Evolutionary conservation across 2,797 vertebrate genomes (phyloP), one percentile per base, ranked within the genome.

Genomic region (Rhinoraja longicauda): DNA sequence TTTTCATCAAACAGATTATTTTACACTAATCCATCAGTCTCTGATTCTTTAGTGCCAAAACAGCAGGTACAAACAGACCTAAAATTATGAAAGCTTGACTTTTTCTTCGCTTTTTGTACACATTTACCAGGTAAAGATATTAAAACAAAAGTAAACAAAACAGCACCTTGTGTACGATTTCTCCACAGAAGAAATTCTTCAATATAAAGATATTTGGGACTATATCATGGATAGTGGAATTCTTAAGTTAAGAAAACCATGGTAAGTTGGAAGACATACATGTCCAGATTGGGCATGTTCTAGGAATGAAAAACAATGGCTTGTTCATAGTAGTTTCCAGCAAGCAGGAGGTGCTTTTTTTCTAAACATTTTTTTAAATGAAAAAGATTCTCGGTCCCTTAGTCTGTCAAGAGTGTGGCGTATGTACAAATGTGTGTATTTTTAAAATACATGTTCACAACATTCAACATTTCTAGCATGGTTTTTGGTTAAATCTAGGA

Each of bases 141-240:
- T 86, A 59, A 84, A 84, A 64, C 29, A 62, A 73, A 72, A 70
- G 70, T 39, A 91, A 91, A 70, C 62, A 91, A 72, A 73, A 26
- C 39, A 92, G 12, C 70, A 72, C 70, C 15, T 88, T 67, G 70
- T 39, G 70, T n/a, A 53, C 0, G 7, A 72, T 72, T 72, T 72
- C 90, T 92, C 70, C 70, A 92, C 39, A 92, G 70, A 72, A 92
- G 70, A 92, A 92, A 92, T 92, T 26, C 24, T 92, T 92, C 70
- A 72, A 26, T 67, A 24, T 92, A 45, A 39, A 53, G 90, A 24
- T 53, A 75, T 73, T n/a, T 75, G 90, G 70, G 90, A 39, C 72
- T 73, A 53, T 73, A 36, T 88, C 59, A 88, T 19, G n/a, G 84
- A 64, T 32, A 29, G 70, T 53, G 39, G 67, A 91, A 91, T 53